Base-by-base conservation (phyloP, 2,797 vertebrate genomes). In the Sarcoramphus papa region DNA sequence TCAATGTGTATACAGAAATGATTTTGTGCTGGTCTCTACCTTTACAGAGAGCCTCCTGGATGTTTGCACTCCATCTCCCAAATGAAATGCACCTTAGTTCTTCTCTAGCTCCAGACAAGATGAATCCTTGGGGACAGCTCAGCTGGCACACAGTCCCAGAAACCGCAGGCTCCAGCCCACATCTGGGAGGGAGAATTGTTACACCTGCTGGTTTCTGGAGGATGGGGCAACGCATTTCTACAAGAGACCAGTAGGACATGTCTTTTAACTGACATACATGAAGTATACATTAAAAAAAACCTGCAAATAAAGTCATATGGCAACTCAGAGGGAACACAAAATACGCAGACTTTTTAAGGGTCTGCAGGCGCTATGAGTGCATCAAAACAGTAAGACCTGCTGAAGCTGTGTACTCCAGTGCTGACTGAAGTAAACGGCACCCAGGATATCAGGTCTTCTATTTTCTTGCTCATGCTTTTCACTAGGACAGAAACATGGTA, bases 1-100 rank as follows among this genome's bases (percentile, higher is more conserved):
- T 59, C 43, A 37, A 24, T 1, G 10, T 24, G 18, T 56, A 92
- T 28, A 69, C 13, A 72, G 59, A 93, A 82, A 91, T 7, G 12
- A 77, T 76, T 86, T 93, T 70, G 50, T 76, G 62, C 45, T 56
- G 60, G 33, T 92, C 70, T 90, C 63, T 98, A 99, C 99, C 99
- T 99, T 98, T 98, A 95, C 99, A 99, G 73, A 96, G 91, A 91
- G 98, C 98, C 85, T 98, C 98, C 85, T 99, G 97, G 93, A 98
- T 90, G 92, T 98, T 98, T 83, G 98, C 96, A 54, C 98, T 99
- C 99, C 99, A 99, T 97, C 98, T 98, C 60, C 99, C 99, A 51
- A 98, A 98, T 80, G 97, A 97, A 85, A 98, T 93, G 92, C 99
- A 99, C 92, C 97, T 98, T 22, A 99, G 96, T 89, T 98, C 98